Base-by-base conservation (phyloP, 1,140 invertebrate species). In the Drosophila murphyi region DNA sequence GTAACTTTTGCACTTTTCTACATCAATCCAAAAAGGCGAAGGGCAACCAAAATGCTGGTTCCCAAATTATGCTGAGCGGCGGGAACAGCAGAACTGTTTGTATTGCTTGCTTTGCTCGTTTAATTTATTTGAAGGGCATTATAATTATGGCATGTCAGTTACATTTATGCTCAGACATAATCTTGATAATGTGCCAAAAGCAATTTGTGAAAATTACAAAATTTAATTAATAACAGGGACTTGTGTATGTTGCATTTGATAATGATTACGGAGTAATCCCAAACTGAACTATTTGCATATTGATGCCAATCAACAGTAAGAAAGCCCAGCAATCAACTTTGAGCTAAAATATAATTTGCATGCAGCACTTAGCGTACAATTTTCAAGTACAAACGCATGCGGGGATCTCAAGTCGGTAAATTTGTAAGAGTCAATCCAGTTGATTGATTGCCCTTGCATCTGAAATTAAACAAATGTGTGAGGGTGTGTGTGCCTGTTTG, bases 371-470 rank as follows among this genome's bases (percentile, higher is more conserved):
- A 39, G 43, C 37, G 52, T 7, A 37, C 54, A 73, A 65, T 64
- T 78, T 69, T 67, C 80, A 69, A 69, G 60, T 65, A 61, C 48
- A 56, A 61, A 39, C 41, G 12, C 41, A 54, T 28, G n/a, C 7
- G 28, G 6, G 5, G 3, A 34, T 2, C n/a, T 56, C 3, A 35
- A 52, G 70, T 45, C 32, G 20, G 43, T 8, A 51, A 76, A 60
- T 73, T 76, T 78, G 79, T 55, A 50, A 48, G 45, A 76, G 56
- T 73, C 57, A 82, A 79, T 79, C 76, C 64, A 82, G 48, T 75
- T 83, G 80, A 82, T 82, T 83, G 80, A 82, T 82, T 83, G 72
- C 62, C 72, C 48, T 72, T 47, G 12, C 51, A 72, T 37, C 20
- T 32, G 5, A 52, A 64, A 72, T 57, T 61, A 4, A 60, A 41